Evolutionary conservation across 2,888 invertebrate species (phyloP).

Genomic region (Saturnia pavonia): DNA sequence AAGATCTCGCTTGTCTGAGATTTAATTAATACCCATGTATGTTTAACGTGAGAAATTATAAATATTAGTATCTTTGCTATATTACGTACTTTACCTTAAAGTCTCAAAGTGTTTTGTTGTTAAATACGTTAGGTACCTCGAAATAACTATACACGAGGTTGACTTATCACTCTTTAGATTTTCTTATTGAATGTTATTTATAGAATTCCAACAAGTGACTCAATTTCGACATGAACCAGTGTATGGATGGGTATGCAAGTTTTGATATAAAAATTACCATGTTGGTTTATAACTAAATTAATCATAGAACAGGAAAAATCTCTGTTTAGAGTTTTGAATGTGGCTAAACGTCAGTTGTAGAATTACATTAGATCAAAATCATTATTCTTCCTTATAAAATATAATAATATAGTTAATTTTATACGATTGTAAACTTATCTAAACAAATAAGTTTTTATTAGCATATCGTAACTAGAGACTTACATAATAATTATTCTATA

Average conservation of each 20-base stretch:
- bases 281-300: too few relatives aligned
- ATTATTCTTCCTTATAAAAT: too few relatives aligned
- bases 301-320: too few relatives aligned
- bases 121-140: background rate
- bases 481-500: background rate
- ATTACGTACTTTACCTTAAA: background rate
- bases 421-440: background rate
- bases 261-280: too few relatives aligned
- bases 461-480: background rate
- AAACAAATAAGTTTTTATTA: background rate
- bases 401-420: background rate
- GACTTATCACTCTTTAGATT: too few relatives aligned
- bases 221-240: too few relatives aligned
- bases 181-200: too few relatives aligned
- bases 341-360: too few relatives aligned
- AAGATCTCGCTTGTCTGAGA: background rate
- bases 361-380: too few relatives aligned
- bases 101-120: background rate
- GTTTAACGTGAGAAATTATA: slow-evolving; percentile 2
- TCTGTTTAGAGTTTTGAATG: too few relatives aligned
- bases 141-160: background rate
- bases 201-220: too few relatives aligned
- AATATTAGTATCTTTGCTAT: background rate
- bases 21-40: background rate
- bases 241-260: too few relatives aligned